phyloP scores from a whole-genome alignment of 2,797 vertebrate genomes.

The Catostomus latipinnis region DNA sequence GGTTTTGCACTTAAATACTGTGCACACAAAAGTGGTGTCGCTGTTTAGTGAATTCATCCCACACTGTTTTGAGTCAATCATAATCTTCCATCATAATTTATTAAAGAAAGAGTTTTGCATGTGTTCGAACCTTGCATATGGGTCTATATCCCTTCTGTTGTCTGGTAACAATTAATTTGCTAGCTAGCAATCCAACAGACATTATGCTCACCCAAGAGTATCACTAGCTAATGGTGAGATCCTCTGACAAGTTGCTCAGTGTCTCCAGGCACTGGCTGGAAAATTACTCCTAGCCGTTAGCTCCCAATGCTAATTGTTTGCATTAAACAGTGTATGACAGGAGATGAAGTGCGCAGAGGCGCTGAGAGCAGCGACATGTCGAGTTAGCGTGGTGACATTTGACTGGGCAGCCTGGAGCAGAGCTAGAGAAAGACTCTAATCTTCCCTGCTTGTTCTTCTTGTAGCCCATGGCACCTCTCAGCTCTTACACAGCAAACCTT shows the following conservation, averaged over 20 bases:
- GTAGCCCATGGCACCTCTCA: conserved; percentile 34
- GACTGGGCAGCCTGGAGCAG: conserved; percentile 51
- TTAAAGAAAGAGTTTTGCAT: background rate
- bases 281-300: conserved; percentile 49
- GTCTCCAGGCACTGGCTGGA: conserved; percentile 40
- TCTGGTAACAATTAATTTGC: background rate
- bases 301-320: conserved; percentile 57
- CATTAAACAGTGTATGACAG: conserved; percentile 57
- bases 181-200: conserved; percentile 1
- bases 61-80: background rate
- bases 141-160: background rate
- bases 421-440: conserved; percentile 44
- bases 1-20: too few relatives aligned
- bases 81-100: background rate
- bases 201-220: conserved; percentile 25
- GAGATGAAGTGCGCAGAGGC: conserved; percentile 45
- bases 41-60: too few relatives aligned
- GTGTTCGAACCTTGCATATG: conserved; percentile 3
- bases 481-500: conserved; percentile 4
- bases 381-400: conserved; percentile 53
- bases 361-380: conserved; percentile 50
- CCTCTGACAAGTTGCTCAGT: conserved; percentile 2
- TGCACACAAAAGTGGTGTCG: too few relatives aligned
- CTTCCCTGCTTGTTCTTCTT: conserved; percentile 38
- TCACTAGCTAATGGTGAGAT: conserved; percentile 30